phyloP scores from a whole-genome alignment of 2,113 vertebrate genomes.

The Cyanocitta stelleri region DNA sequence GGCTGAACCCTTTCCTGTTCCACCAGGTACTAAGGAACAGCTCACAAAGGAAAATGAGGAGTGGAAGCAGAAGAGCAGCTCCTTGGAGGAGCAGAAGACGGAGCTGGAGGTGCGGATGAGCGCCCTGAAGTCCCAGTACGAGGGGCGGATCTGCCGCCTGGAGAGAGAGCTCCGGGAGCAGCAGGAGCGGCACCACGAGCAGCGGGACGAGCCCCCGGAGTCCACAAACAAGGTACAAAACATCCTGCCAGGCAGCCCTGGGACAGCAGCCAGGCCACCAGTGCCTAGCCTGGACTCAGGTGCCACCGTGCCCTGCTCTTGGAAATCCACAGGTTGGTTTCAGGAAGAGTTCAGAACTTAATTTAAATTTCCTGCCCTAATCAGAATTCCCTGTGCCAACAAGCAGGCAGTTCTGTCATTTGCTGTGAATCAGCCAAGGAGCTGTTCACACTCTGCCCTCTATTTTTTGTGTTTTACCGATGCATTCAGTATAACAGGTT shows the following conservation, averaged over 20 bases:
- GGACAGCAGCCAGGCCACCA: background rate
- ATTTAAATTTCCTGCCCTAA: background rate
- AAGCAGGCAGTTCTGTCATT: background rate
- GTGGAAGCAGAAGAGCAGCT: constrained; percentile 79
- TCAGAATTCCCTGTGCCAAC: background rate
- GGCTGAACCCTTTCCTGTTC: background rate
- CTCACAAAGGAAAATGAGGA: constrained; percentile 90
- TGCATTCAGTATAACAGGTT: background rate
- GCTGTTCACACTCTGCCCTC: background rate
- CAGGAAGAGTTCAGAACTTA: background rate
- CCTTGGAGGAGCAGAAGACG: constrained; percentile 83
- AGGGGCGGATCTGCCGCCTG: constrained; percentile 89
- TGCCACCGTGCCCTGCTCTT: background rate
- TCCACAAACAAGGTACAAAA: constrained; percentile 83
- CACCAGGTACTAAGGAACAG: constrained; percentile 83
- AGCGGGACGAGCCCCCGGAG: constrained; percentile 88
- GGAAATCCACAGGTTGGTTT: background rate
- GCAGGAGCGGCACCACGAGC: constrained; percentile 91
- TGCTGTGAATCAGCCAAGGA: background rate
- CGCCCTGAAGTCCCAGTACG: constrained; percentile 92
- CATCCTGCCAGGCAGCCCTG: background rate
- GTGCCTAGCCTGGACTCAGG: background rate
- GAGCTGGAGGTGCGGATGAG: constrained; percentile 92
- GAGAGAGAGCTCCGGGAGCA: constrained; percentile 92
- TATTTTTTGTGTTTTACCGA: background rate